phyloP scores from a whole-genome alignment of 2,888 invertebrate genomes.

The Sphaerophoria rueppellii region DNA sequence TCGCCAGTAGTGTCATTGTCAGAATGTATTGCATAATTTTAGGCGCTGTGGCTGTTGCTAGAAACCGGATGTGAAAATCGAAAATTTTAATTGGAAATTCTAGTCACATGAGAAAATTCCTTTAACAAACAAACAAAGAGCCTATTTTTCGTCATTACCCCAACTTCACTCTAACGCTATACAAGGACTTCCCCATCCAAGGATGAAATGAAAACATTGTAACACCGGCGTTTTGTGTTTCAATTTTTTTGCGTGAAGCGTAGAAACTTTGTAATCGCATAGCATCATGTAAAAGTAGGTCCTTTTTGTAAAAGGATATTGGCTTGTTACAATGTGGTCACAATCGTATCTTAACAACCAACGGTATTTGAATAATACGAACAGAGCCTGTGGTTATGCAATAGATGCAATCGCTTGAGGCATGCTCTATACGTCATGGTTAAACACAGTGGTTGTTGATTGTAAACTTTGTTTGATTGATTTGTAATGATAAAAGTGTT shows the following conservation, averaged over 20 bases:
- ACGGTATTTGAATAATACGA: conserved; percentile 30
- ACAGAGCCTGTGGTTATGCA: conserved; percentile 1
- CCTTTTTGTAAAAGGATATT: conserved; percentile 49
- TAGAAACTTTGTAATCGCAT: neutral
- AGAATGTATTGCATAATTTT: conserved; percentile 67
- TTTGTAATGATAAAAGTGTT: neutral
- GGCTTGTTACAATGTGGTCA: conserved; percentile 47
- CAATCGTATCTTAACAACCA: conserved; percentile 7
- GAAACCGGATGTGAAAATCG: conserved; percentile 46
- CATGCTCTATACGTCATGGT: neutral
- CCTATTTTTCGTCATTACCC: neutral
- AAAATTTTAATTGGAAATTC: conserved; percentile 73
- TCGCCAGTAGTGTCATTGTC: neutral
- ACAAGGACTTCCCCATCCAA: neutral
- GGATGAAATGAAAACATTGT: neutral
- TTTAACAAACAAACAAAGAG: conserved; percentile 69
- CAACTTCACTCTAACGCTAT: neutral
- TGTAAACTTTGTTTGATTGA: neutral
- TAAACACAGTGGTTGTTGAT: neutral
- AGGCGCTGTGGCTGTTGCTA: conserved; percentile 12
- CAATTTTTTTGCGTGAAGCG: neutral
- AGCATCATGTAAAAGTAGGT: conserved; percentile 9
- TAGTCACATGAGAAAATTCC: conserved; percentile 76
- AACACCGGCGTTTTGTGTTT: neutral
- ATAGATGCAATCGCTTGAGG: conserved; percentile 12